phyloP scores from a whole-genome alignment of 2,888 invertebrate species.

The Microplitis manilae region DNA sequence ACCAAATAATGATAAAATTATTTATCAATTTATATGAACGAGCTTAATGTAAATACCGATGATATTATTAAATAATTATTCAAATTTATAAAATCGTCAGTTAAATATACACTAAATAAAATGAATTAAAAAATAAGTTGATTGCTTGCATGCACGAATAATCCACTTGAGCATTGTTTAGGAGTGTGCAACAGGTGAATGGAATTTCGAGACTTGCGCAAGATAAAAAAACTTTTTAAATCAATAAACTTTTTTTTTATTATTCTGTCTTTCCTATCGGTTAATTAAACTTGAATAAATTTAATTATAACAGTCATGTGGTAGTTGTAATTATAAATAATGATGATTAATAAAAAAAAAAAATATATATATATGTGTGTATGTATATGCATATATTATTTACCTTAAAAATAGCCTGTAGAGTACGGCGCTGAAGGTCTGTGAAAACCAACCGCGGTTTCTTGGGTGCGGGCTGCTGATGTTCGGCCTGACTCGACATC shows the following conservation, averaged over 20 bases:
- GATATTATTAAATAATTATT: slow-evolving; percentile 3
- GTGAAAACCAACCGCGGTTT: slow-evolving; percentile 99
- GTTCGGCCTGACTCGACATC: slow-evolving; percentile 82
- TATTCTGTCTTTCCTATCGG: neutral
- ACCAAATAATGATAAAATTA: neutral
- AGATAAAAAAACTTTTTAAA: slow-evolving; percentile 13
- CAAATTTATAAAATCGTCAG: neutral
- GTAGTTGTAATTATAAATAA: too few species aligned
- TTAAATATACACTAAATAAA: neutral
- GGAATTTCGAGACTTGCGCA: slow-evolving; percentile 45
- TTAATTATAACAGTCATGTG: neutral
- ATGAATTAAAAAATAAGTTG: slow-evolving; percentile 8
- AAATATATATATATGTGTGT: neutral
- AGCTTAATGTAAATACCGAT: neutral
- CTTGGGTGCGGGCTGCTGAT: slow-evolving; percentile 92
- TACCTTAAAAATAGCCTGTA: slow-evolving; percentile 99
- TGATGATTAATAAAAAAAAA: neutral
- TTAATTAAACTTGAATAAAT: slow-evolving; percentile 2
- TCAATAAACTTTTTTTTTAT: slow-evolving; percentile 2
- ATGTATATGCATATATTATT: slow-evolving; percentile 49
- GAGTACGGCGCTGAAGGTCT: slow-evolving; percentile 99
- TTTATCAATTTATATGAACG: neutral
- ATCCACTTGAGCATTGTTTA: slow-evolving; percentile 45
- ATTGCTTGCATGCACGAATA: slow-evolving; percentile 32
- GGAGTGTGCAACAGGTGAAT: slow-evolving; percentile 54